A percentile compares a stretch with the other conserved stretches of the same genome.
These are phyloP conservation scores for Mythimna ferrago DNA, from an alignment of 2,888 invertebrate species.

Conservation along the genomic window DNA sequence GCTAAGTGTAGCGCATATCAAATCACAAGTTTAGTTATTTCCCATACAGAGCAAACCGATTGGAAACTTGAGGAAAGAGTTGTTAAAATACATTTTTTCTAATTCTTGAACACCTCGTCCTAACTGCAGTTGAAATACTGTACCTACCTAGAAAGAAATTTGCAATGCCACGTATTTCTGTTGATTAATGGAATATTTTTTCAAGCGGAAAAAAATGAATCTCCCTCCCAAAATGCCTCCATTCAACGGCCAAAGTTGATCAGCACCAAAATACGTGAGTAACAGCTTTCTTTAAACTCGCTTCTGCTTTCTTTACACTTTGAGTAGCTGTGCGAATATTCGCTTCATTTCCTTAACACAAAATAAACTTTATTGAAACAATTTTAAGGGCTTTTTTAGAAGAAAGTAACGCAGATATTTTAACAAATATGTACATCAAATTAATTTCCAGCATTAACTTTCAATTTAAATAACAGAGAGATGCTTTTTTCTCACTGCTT, in stretches of 20 bases:
- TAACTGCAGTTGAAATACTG: slow-evolving; percentile 33
- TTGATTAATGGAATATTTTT: slow-evolving; percentile 59
- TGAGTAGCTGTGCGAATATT: neutral
- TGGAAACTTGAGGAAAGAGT: slow-evolving; percentile 16
- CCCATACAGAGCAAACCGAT: slow-evolving; percentile 15
- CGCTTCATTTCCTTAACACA: neutral
- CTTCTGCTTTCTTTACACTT: neutral
- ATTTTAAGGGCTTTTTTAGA: neutral
- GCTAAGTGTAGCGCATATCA: slow-evolving; percentile 23
- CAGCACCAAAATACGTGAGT: slow-evolving; percentile 76
- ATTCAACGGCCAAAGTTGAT: slow-evolving; percentile 35
- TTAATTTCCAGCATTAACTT: neutral
- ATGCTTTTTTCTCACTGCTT: neutral
- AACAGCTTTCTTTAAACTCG: slow-evolving; percentile 60
- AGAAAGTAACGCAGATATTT: neutral
- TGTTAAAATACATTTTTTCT: slow-evolving; percentile 30
- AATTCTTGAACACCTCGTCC: slow-evolving; percentile 11
- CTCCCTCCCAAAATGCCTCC: slow-evolving; percentile 47
- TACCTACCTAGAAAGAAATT: slow-evolving; percentile 4
- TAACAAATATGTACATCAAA: neutral
- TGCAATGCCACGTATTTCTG: slow-evolving; percentile 32
- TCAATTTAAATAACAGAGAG: neutral
- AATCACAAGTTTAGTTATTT: slow-evolving; percentile 28
- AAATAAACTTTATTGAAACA: neutral
- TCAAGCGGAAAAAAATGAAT: slow-evolving; percentile 70